These are phyloP conservation scores for Jordanella pulchra DNA, from an alignment of 2,797 vertebrate genomes.

Conservation along the genomic window DNA sequence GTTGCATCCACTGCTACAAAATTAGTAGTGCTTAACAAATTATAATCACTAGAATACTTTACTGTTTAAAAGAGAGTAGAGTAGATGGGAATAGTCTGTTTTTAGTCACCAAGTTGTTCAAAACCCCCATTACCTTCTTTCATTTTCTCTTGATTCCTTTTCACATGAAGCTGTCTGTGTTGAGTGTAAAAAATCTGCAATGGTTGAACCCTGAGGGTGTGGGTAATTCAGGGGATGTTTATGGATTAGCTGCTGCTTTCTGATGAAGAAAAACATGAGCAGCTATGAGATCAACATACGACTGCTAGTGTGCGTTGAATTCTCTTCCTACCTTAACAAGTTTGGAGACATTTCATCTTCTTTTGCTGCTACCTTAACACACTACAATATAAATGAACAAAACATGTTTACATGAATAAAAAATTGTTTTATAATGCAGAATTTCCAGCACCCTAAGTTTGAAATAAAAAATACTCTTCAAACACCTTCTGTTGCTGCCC, in stretches of 20 bases:
- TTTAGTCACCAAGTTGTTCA: background rate
- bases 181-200: conserved; percentile 8
- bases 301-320: background rate
- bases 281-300: conserved; percentile 2
- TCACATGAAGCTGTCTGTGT: background rate
- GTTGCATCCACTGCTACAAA: background rate
- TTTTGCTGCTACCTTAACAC: background rate
- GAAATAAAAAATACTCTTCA: background rate
- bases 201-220: background rate
- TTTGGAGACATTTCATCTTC: background rate
- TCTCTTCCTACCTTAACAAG: conserved; percentile 1
- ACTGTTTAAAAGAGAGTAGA: background rate
- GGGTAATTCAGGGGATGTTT: background rate
- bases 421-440: no score
- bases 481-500: conserved; percentile 6
- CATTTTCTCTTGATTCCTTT: background rate
- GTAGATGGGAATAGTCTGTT: background rate
- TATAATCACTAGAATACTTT: background rate
- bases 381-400: background rate
- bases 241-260: conserved; percentile 5
- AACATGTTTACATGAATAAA: background rate
- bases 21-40: background rate
- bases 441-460: no score
- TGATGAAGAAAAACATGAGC: background rate
- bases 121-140: background rate